phyloP scores from a whole-genome alignment of 1,140 invertebrate species.

The Zaprionus africanus region DNA sequence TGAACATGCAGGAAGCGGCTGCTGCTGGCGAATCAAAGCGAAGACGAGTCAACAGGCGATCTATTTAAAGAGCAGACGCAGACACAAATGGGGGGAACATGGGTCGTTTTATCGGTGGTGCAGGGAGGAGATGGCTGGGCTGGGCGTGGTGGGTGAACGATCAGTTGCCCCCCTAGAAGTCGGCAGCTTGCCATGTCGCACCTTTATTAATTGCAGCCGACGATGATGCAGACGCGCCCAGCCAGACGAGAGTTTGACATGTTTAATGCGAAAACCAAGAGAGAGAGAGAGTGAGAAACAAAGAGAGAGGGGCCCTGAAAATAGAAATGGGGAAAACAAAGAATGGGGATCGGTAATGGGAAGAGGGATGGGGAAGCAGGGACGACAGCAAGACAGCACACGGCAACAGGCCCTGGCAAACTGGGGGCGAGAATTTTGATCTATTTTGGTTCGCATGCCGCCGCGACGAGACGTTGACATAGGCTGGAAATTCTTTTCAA shows the following conservation, averaged over 20 bases:
- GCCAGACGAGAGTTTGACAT: constrained; percentile 77
- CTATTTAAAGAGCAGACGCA: constrained; percentile 61
- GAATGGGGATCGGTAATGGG: not conserved
- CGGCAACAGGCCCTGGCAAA: constrained; percentile 9
- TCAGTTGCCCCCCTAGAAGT: constrained; percentile 25
- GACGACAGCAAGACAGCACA: not conserved
- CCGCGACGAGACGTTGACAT: constrained; percentile 64
- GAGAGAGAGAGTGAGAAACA: not conserved
- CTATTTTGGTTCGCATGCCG: constrained; percentile 54
- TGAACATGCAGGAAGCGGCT: constrained; percentile 48
- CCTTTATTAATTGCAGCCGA: constrained; percentile 82
- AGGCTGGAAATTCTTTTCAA: constrained; percentile 70
- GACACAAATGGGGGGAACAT: constrained; percentile 25
- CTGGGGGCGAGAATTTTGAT: constrained; percentile 19
- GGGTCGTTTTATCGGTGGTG: not conserved
- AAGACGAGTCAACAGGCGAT: constrained; percentile 31
- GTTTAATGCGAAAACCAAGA: constrained; percentile 74
- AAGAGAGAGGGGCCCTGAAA: not conserved
- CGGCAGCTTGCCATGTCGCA: constrained; percentile 62
- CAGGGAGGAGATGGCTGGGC: not conserved
- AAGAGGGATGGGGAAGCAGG: not conserved
- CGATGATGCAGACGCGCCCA: constrained; percentile 53
- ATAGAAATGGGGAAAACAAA: not conserved
- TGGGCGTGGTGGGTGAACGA: constrained; percentile 19
- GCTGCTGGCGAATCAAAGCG: constrained; percentile 2